Base-by-base conservation (phyloP, 1,140 invertebrate species). In the Brachionus manjavacas region DNA sequence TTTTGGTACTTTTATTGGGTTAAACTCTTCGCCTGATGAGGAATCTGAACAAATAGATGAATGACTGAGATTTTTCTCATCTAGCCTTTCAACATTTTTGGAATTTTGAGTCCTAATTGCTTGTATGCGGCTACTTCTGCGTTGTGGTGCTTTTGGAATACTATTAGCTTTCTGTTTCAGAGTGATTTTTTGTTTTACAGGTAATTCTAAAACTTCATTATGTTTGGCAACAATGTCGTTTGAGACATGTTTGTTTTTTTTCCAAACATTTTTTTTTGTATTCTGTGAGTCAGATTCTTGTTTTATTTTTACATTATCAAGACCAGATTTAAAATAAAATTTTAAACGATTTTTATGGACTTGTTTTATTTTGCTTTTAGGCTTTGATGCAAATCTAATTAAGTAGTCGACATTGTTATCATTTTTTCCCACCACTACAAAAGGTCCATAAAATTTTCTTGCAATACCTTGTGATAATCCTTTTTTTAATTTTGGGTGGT, bases 401-500 rank as follows among this genome's bases (percentile, higher is more conserved):
- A 64, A 64, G 16, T 64, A 64, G 16, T 64, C 55, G 8, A 64
- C 55, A n/a, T 14, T 14, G 12, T n/a, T 64, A n/a, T 8, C 7
- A 7, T 12, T 64, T 64, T 16, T 25, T 64, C 55, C 55, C 16
- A 64, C n/a, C 7, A 68, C 12, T 68, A 25, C 25, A 68, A 25
- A 68, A 28, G 64, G 64, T 25, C 64, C 16, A 28, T 25, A 68
- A 28, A 25, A 68, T 28, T 68, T 68, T 25, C 14, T 68, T 25
- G 64, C 16, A 28, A 68, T 68, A 14, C 64, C 64, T 68, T 23
- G 25, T 25, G 64, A 68, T 12, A 68, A 14, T 4, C 64, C 64
- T 68, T 68, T 68, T 68, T 68, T 68, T 23, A 68, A 68, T 25
- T 68, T 28, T 7, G 64, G 64, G 28, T 68, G 64, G 64, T 68